Evolutionary conservation across 2,888 invertebrate genomes (phyloP).

Genomic region (Glaucopsyche alexis): DNA sequence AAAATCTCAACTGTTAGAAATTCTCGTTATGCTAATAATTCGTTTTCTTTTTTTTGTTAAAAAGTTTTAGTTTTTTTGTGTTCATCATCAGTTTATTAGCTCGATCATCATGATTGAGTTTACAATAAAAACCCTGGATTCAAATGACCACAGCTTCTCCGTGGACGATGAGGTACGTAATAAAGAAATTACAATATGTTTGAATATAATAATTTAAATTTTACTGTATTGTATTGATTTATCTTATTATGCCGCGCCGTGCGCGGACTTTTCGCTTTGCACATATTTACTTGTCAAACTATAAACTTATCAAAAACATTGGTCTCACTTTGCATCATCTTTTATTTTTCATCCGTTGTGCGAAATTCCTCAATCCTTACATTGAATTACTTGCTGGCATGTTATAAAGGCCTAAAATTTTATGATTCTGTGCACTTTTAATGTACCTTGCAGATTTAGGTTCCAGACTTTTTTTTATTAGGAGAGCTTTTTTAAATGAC

Average conservation of each 20-base stretch:
- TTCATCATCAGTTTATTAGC: neutral
- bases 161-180: constrained; percentile 91
- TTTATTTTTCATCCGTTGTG: too few relatives aligned
- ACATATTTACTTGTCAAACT: too few relatives aligned
- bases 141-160: constrained; percentile 89
- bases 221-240: constrained; percentile 8
- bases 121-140: constrained; percentile 94
- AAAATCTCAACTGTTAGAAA: neutral
- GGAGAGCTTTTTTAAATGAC: too few relatives aligned
- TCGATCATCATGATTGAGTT: constrained; percentile 84
- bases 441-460: too few relatives aligned
- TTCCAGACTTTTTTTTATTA: too few relatives aligned
- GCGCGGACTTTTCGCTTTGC: neutral
- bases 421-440: too few relatives aligned
- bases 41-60: neutral
- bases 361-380: too few relatives aligned
- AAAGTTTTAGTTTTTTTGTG: constrained; percentile 28
- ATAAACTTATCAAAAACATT: too few relatives aligned
- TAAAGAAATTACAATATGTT: constrained; percentile 24
- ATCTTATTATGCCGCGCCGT: neutral
- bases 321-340: too few relatives aligned
- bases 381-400: too few relatives aligned
- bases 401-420: too few relatives aligned
- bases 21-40: constrained; percentile 15
- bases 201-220: constrained; percentile 21